These are phyloP conservation scores for Acestrorhynchus altus DNA, from an alignment of 2,797 vertebrate species.

Conservation along the genomic window DNA sequence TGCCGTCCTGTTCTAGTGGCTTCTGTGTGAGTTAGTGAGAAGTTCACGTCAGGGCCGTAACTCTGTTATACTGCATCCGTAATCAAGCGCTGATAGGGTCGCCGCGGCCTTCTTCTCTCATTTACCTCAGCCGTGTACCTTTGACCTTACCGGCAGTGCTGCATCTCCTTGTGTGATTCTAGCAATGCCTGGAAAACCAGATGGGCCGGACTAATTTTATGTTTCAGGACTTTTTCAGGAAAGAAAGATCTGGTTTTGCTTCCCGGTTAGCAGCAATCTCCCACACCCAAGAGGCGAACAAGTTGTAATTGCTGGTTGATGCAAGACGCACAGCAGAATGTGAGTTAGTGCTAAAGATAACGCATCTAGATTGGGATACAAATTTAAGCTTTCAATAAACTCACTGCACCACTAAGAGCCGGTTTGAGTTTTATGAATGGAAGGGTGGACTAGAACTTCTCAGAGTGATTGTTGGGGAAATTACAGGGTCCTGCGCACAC, in stretches of 20 bases:
- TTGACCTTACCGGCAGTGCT: neutral
- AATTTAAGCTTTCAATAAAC: slow-evolving; percentile 87
- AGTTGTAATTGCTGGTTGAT: slow-evolving; percentile 80
- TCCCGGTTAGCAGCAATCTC: slow-evolving; percentile 69
- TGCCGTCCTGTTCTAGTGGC: slow-evolving; percentile 1
- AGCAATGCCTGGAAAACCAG: slow-evolving; percentile 36
- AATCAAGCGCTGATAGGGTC: no score
- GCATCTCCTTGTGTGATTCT: slow-evolving; percentile 17
- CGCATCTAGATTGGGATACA: slow-evolving; percentile 78
- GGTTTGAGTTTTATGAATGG: slow-evolving; percentile 86
- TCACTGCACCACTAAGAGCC: slow-evolving; percentile 83
- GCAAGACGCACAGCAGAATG: slow-evolving; percentile 72
- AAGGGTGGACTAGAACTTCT: slow-evolving; percentile 77
- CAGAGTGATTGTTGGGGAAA: slow-evolving; percentile 78
- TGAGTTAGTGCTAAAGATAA: slow-evolving; percentile 82
- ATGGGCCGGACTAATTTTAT: neutral
- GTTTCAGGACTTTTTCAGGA: slow-evolving; percentile 15
- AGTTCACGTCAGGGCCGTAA: slow-evolving; percentile 20
- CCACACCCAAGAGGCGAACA: slow-evolving; percentile 80
- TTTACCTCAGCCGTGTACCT: neutral
- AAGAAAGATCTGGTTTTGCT: slow-evolving; percentile 75
- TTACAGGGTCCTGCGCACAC: slow-evolving; percentile 80
- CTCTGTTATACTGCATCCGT: neutral
- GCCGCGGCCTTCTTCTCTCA: neutral
- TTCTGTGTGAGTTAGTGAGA: slow-evolving; percentile 12